phyloP scores from a whole-genome alignment of 2,888 invertebrate genomes.

The Nowickia ferox region DNA sequence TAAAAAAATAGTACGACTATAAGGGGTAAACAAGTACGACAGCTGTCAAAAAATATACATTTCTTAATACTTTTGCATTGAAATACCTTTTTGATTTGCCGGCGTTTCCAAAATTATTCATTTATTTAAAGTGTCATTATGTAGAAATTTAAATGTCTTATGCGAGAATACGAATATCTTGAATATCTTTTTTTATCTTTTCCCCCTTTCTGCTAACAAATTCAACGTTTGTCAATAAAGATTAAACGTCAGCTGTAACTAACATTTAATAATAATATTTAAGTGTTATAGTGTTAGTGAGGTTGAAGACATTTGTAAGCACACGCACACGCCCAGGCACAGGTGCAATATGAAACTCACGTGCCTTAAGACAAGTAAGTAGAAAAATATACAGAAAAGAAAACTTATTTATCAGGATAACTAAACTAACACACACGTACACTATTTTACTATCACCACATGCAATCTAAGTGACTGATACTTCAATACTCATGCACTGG shows the following conservation, averaged over 20 bases:
- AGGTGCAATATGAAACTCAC: slow-evolving; percentile 6
- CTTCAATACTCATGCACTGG: background rate
- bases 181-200: background rate
- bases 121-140: slow-evolving; percentile 37
- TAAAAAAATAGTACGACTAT: too few species aligned
- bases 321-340: slow-evolving; percentile 5
- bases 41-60: too few species aligned
- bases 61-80: background rate
- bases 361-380: slow-evolving; percentile 49
- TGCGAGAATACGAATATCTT: slow-evolving; percentile 2
- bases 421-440: slow-evolving; percentile 16
- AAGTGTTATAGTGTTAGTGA: background rate
- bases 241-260: slow-evolving; percentile 69
- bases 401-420: slow-evolving; percentile 41
- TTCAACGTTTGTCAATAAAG: slow-evolving; percentile 66
- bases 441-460: slow-evolving; percentile 37
- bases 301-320: background rate
- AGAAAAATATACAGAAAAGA: slow-evolving; percentile 1
- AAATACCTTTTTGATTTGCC: background rate
- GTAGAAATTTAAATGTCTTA: background rate
- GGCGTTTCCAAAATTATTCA: slow-evolving; percentile 10
- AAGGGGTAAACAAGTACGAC: too few species aligned
- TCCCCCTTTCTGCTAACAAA: slow-evolving; percentile 17
- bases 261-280: slow-evolving; percentile 37
- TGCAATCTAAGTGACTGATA: slow-evolving; percentile 19